These are phyloP conservation scores for Chloroclysta siterata DNA, from an alignment of 2,888 invertebrate species.

Conservation along the genomic window DNA sequence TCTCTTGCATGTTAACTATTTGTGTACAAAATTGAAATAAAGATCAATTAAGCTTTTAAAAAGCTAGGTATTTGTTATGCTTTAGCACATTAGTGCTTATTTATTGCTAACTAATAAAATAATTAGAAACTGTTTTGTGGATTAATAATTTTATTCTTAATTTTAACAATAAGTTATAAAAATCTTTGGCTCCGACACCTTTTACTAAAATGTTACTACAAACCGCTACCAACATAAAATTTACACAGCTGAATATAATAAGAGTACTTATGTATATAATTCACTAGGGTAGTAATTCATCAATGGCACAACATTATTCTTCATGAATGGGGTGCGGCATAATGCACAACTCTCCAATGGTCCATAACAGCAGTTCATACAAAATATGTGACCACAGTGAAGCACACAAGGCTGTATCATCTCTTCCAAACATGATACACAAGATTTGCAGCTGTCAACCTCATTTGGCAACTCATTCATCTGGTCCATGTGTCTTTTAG, in stretches of 20 bases:
- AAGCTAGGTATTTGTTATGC: no score
- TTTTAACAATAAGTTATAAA: no score
- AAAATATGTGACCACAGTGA: constrained; percentile 79
- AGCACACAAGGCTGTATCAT: constrained; percentile 76
- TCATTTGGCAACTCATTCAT: constrained; percentile 72
- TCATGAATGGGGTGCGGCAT: constrained; percentile 73
- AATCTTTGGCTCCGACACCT: no score
- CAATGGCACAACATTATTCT: constrained; percentile 75
- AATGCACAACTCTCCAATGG: constrained; percentile 72
- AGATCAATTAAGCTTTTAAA: no score
- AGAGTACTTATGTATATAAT: constrained; percentile 1
- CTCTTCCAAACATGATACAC: constrained; percentile 78
- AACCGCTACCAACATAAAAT: no score
- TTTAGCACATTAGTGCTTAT: no score
- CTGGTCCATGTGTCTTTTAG: constrained; percentile 73
- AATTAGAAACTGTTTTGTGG: no score
- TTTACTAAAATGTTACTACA: no score
- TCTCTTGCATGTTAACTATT: no score
- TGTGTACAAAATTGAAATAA: no score
- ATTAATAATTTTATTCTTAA: no score
- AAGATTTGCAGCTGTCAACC: constrained; percentile 72
- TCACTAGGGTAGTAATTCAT: constrained; percentile 74
- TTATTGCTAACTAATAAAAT: no score
- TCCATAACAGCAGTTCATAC: constrained; percentile 75
- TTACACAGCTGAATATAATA: background rate